These are phyloP conservation scores for Tryphoninae sp. DNA, from an alignment of 2,888 invertebrate genomes.

Conservation along the genomic window DNA sequence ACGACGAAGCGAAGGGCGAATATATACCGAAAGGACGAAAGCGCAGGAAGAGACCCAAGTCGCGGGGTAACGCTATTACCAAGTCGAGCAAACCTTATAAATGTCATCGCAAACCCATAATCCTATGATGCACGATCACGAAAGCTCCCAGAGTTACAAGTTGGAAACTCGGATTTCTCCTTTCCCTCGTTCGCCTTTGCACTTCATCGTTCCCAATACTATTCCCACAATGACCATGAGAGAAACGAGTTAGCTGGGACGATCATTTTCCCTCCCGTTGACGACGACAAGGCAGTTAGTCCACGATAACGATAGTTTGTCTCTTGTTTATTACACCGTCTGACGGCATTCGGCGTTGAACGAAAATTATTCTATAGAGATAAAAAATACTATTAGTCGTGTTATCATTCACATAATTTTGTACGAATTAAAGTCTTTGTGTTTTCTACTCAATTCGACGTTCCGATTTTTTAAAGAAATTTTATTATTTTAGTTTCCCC, in stretches of 20 bases:
- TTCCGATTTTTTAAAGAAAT: too few relatives aligned
- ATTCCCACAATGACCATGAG: constrained; percentile 48
- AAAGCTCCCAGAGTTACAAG: constrained; percentile 45
- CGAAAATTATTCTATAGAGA: constrained; percentile 23
- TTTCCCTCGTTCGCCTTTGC: constrained; percentile 30
- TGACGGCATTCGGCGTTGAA: background rate
- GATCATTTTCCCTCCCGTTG: constrained; percentile 22
- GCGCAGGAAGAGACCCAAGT: constrained; percentile 12
- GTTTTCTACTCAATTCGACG: too few relatives aligned
- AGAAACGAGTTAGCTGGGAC: background rate
- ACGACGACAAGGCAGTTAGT: constrained; percentile 44
- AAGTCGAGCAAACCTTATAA: constrained; percentile 73
- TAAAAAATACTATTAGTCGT: background rate
- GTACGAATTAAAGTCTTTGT: too few relatives aligned
- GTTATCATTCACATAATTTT: background rate
- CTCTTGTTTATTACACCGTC: constrained; percentile 36
- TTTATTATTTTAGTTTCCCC: background rate
- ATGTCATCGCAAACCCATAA: constrained; percentile 75
- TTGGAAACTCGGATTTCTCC: constrained; percentile 56
- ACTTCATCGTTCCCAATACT: constrained; percentile 41
- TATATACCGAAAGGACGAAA: constrained; percentile 27
- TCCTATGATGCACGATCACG: constrained; percentile 73
- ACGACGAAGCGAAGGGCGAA: constrained; percentile 15
- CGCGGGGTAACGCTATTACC: constrained; percentile 54
- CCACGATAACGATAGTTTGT: constrained; percentile 49